Base-by-base conservation (phyloP, 1,140 invertebrate species). In the Delia radicum region DNA sequence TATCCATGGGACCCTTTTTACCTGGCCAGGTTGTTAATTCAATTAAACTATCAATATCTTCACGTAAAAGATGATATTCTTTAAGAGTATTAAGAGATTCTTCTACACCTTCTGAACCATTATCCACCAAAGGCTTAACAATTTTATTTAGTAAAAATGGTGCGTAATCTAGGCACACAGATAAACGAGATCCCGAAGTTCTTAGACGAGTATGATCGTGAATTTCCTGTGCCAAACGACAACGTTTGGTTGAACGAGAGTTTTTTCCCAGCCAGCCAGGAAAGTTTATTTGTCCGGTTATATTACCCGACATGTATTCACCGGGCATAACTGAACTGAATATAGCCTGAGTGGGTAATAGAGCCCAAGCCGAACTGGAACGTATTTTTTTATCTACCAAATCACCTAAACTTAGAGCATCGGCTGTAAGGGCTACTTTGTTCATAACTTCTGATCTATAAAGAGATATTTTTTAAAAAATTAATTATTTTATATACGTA, bases 241-340 rank as follows among this genome's bases (percentile, higher is more conserved):
- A 90, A 81, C 94, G 91, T 88, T 98, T 98, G 78, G 87, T 92
- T 71, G 90, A 89, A 72, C 90, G 92, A 0, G 97, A 99, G 89
- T 98, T 96, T 87, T 97, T 96, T 0, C 98, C 98, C 31, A 99
- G 90, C 97, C 97, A 99, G 21, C 89, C 86, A 4, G 98, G 98
- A 87, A 99, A 99, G 80, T 94, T 91, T 10, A 98, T 94, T 88
- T 94, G 92, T 0, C 90, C 89, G 2, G 87, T 87, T 24, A 97
- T 86, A 81, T 92, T 88, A 2, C 98, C 97, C 42, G 92, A 89
- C 90, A 99, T 91, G 31, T 91, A 87, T 79, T 93, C 90, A 0
- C 97, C 95, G 0, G 98, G 98, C 62, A 99, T 88, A 24, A 98
- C 94, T 74, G 94, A 96, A 15, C 95, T 92, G 87, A 93, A 97